Base-by-base conservation (phyloP, 2,888 invertebrate species). In the Byasa hedistus region DNA sequence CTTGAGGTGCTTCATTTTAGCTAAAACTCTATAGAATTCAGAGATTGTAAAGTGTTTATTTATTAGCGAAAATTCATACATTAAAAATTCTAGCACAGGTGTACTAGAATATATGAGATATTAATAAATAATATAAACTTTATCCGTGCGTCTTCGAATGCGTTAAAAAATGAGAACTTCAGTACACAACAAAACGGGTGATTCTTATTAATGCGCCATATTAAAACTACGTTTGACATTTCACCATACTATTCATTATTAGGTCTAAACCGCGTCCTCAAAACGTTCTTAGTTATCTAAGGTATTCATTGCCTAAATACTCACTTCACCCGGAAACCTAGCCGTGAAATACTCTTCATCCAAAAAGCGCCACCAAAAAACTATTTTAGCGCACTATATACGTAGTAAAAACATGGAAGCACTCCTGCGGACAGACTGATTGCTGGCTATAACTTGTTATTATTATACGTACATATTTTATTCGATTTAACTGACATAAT, bases 351-450 rank as follows among this genome's bases (percentile, higher is more conserved):
- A 88, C 86, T 89, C 85, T 88, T 87, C 82, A 80, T 84, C 79
- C 78, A 78, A 76, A 75, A 85, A 83, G 83, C 82, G 81, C 79
- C 76, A 78, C 77, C 78, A 76, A 75, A 76, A 44, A 73, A 78
- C 78, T 81, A 87, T 84, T 86, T 86, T 85, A 84, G 83, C 81
- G 73, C 80, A 84, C 81, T 79, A 74, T 81, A 85, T 83, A 86
- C 80, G 81, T 86, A 83, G 83, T 89, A 89, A 86, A 90, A 90
- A 89, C 85, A 84, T 91, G 91, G 91, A 91, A 91, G 91, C 91
- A 91, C 91, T 86, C 83, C 85, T 81, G 86, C 89, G 91, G 91
- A 91, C 91, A 91, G 89, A 90, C 87, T 86, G 87, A 81, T 89
- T 86, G 86, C 87, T 87, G 88, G 82, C 80, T 86, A 81, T 78